Percentiles rank a stretch among this genome's conserved stretches.
These are phyloP conservation scores for Molossus alvarezi DNA, from an alignment of 2,797 vertebrate species.

Conservation along the genomic window DNA sequence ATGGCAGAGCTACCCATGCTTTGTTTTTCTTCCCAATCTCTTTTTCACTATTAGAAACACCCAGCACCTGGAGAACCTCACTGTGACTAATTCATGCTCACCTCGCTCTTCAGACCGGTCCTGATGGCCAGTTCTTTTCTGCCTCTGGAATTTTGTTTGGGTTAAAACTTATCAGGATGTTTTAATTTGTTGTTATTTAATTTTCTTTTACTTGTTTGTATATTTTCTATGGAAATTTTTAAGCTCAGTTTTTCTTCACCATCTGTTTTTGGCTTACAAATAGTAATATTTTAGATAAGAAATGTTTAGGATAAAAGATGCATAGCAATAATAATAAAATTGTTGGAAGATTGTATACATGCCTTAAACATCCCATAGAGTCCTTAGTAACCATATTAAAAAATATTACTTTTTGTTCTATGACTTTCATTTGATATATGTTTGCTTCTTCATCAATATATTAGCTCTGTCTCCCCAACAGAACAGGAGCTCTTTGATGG, in stretches of 20 bases:
- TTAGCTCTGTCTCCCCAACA: conserved; percentile 1
- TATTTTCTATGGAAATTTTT: background rate
- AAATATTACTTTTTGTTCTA: background rate
- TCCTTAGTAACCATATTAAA: conserved; percentile 9
- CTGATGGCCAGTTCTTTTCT: background rate
- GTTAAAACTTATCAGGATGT: conserved; percentile 6
- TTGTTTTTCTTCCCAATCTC: conserved; percentile 13
- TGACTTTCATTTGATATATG: background rate
- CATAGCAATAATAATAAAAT: conserved; percentile 12
- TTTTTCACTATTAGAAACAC: conserved; percentile 6
- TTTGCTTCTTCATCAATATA: background rate
- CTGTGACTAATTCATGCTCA: conserved; percentile 34
- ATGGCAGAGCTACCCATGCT: background rate
- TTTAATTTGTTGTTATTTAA: conserved; percentile 54
- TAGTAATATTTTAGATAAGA: conserved; percentile 7
- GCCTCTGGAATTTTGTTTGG: conserved; percentile 36
- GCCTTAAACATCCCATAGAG: background rate
- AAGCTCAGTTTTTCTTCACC: conserved; percentile 39
- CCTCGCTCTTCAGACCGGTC: background rate
- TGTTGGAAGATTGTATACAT: background rate
- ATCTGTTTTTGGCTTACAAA: conserved; percentile 31
- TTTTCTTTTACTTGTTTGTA: background rate
- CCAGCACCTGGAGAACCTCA: background rate
- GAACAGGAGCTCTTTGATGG: background rate
- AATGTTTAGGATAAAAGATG: conserved; percentile 41